Evolutionary conservation across 2,797 vertebrate genomes (phyloP), one percentile per base, ranked within the genome.

Genomic region (Esox masquinongy): DNA sequence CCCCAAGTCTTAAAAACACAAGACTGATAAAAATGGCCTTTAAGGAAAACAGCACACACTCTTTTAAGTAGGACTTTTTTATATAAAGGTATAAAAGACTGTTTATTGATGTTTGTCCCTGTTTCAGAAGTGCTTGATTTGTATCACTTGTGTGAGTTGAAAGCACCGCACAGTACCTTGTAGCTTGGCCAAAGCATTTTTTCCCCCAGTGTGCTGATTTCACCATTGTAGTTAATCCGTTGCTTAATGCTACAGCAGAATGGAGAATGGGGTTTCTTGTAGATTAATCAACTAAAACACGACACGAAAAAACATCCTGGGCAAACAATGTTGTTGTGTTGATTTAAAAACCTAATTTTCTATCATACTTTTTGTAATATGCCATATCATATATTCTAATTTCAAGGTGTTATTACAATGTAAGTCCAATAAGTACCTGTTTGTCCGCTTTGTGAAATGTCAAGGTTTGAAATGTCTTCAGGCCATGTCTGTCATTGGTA

Each of bases 131-230:
- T 72, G 83, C 86, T 90, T 86, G 51, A 70, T 89, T 85, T 83
- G 75, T 68, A 81, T 79, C 78, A 78, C 77, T 85, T 79, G 86
- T 80, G 82, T 86, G 81, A 81, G 56, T 72, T 79, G 68, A 70
- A 68, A 51, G 24, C 68, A 86, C 84, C 82, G 50, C 3, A 89
- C 82, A 19, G 34, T 92, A 84, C 88, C 70, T 91, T 89, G 90
- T 89, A 90, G 89, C 86, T 89, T 89, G 92, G 93, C 94, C 95
- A 94, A 94, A 95, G 93, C 77, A 83, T 90, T 86, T 84, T 81
- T 43, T n/a, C n/a, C 84, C 80, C 78, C 61, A 59, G 72, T 74
- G 68, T 74, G 63, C 74, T 64, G 70, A 47, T 83, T 82, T 79
- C 76, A 53, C 84, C 22, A 24, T 24, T 80, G 50, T 71, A 56